Percentiles rank a stretch among this genome's conserved stretches.
phyloP scores from a whole-genome alignment of 2,113 vertebrate genomes.

The Tringa solitaria region DNA sequence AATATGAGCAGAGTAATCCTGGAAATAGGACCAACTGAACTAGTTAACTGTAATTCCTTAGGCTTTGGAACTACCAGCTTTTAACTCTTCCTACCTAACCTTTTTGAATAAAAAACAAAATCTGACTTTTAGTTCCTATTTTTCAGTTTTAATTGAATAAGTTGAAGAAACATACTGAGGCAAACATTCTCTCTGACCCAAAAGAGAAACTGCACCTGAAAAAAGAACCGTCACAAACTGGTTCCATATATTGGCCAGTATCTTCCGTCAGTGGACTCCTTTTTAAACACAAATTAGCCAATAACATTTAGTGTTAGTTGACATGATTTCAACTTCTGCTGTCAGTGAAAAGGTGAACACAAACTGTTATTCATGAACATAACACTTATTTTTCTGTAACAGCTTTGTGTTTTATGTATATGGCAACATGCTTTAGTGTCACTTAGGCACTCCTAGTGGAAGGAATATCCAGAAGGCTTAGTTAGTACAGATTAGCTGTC shows the following conservation, averaged over 20 bases:
- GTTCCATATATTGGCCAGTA: not conserved
- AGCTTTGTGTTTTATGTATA: not conserved
- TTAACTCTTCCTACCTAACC: not conserved
- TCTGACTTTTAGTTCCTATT: not conserved
- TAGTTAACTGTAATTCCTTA: not conserved
- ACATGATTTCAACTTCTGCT: not conserved
- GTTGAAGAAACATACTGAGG: not conserved
- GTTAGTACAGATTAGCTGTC: not conserved
- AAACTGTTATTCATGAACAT: not conserved
- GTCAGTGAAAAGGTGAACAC: not conserved
- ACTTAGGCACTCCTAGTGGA: not conserved
- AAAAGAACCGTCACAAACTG: not conserved
- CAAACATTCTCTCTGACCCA: not conserved
- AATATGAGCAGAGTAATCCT: not conserved
- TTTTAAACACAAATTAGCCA: not conserved
- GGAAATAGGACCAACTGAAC: not conserved
- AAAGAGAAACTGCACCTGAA: not conserved
- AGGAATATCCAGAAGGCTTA: not conserved
- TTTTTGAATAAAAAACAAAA: not conserved
- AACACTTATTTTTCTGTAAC: not conserved
- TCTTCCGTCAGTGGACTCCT: not conserved
- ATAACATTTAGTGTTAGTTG: not conserved
- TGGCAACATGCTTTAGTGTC: not conserved
- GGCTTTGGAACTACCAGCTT: not conserved
- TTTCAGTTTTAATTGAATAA: not conserved